These are phyloP conservation scores for Gymnoscopelus braueri DNA, from an alignment of 2,797 vertebrate species.

Conservation along the genomic window DNA sequence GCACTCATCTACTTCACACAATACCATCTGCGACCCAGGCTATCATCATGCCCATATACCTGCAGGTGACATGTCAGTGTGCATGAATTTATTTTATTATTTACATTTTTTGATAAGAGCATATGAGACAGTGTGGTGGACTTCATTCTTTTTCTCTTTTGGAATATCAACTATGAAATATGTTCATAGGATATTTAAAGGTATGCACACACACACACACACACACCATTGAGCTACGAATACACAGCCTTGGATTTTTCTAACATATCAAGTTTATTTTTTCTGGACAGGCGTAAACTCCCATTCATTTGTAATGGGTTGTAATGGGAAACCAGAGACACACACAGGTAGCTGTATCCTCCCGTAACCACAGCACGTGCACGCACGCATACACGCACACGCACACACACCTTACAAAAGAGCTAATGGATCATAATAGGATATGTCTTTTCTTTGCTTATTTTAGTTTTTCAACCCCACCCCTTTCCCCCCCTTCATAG, in stretches of 20 bases:
- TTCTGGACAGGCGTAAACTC: constrained; percentile 42
- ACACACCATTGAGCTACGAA: no score
- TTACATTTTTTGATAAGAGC: no score
- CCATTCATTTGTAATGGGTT: constrained; percentile 38
- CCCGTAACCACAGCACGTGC: constrained; percentile 70
- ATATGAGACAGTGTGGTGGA: no score
- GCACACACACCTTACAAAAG: constrained; percentile 43
- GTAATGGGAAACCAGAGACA: constrained; percentile 45
- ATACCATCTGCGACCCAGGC: background rate
- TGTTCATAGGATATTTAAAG: no score
- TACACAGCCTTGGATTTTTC: no score
- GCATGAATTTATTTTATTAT: no score
- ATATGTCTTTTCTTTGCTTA: constrained; percentile 57
- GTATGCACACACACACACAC: no score
- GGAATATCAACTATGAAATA: no score
- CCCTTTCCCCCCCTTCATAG: constrained; percentile 26
- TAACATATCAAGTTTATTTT: constrained; percentile 22
- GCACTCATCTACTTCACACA: constrained; percentile 35
- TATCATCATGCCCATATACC: no score
- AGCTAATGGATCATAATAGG: constrained; percentile 56
- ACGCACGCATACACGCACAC: background rate
- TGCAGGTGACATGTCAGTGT: no score
- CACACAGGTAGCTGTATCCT: constrained; percentile 56
- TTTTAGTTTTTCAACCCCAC: no score
- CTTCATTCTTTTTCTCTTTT: no score